phyloP scores from a whole-genome alignment of 2,888 invertebrate species.

The Phortica okadai region DNA sequence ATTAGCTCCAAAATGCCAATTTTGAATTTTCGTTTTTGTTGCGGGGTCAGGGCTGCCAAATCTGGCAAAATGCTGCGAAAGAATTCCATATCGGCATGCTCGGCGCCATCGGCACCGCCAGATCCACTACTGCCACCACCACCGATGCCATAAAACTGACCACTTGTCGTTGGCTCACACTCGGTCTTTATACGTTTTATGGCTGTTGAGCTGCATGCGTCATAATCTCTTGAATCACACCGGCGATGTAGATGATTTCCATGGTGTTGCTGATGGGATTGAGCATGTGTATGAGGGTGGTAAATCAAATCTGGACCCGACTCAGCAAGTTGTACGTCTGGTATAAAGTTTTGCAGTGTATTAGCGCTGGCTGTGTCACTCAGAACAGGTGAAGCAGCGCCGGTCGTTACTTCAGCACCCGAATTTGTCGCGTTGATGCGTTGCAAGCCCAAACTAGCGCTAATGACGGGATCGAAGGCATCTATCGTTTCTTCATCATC shows the following conservation, averaged over 20 bases:
- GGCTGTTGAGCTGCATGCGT: slow-evolving; percentile 29
- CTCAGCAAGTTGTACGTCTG: slow-evolving; percentile 70
- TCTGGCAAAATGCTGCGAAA: slow-evolving; percentile 79
- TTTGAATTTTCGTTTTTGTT: slow-evolving; percentile 78
- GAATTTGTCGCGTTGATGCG: neutral
- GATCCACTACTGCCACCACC: slow-evolving; percentile 22
- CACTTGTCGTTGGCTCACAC: slow-evolving; percentile 62
- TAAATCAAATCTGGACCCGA: slow-evolving; percentile 58
- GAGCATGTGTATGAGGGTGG: slow-evolving; percentile 41
- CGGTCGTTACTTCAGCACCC: slow-evolving; percentile 24
- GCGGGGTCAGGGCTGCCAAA: slow-evolving; percentile 77
- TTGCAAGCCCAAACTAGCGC: slow-evolving; percentile 55
- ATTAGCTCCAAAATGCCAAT: slow-evolving; percentile 78
- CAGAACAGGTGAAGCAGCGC: slow-evolving; percentile 59
- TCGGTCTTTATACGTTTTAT: slow-evolving; percentile 73
- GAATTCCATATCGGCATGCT: slow-evolving; percentile 76
- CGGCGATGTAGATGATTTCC: slow-evolving; percentile 10
- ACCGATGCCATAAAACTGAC: slow-evolving; percentile 39
- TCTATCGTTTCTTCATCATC: slow-evolving; percentile 74
- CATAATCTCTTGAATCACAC: slow-evolving; percentile 43
- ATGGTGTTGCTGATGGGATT: slow-evolving; percentile 29
- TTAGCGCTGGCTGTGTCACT: slow-evolving; percentile 74
- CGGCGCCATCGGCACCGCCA: slow-evolving; percentile 57
- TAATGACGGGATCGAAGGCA: slow-evolving; percentile 69
- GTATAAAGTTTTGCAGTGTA: slow-evolving; percentile 73